Evolutionary conservation across 2,113 vertebrate species (phyloP).

Genomic region (Tursiops truncatus): DNA sequence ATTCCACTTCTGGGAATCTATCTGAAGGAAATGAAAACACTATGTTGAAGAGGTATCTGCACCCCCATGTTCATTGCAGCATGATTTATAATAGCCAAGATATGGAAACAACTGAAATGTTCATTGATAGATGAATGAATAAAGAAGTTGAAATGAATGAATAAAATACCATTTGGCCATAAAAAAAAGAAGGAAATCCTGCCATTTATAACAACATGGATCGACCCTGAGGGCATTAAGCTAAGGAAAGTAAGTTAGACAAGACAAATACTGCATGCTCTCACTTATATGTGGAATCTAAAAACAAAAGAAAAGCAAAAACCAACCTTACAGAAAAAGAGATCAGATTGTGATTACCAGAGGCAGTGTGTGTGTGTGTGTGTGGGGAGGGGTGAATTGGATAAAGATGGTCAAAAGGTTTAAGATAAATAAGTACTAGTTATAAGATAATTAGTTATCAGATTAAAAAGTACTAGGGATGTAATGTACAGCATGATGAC

Average conservation of each 20-base stretch:
- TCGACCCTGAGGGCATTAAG: not conserved
- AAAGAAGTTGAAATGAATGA: not conserved
- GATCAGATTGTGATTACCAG: not conserved
- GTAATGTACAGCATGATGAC: not conserved
- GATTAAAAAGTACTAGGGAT: not conserved
- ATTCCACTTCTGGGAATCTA: not conserved
- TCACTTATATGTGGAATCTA: too few species aligned
- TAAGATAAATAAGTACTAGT: not conserved
- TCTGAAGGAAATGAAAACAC: not conserved
- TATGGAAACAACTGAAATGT: not conserved
- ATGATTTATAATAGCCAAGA: not conserved
- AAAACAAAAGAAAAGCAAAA: not conserved
- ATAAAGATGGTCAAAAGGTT: not conserved
- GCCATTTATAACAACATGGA: not conserved
- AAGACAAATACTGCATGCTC: too few species aligned
- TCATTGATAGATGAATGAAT: not conserved
- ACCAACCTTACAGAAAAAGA: not conserved
- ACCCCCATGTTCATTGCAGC: not conserved
- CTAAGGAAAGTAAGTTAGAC: too few species aligned
- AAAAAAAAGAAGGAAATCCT: not conserved
- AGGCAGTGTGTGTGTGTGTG: not conserved
- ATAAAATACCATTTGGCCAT: not conserved
- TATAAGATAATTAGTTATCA: not conserved
- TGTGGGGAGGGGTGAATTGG: accelerated
- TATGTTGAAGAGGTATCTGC: not conserved